Conservation (phyloP, 2,113 vertebrate genomes). For the Rhinoderma darwinii region DNA sequence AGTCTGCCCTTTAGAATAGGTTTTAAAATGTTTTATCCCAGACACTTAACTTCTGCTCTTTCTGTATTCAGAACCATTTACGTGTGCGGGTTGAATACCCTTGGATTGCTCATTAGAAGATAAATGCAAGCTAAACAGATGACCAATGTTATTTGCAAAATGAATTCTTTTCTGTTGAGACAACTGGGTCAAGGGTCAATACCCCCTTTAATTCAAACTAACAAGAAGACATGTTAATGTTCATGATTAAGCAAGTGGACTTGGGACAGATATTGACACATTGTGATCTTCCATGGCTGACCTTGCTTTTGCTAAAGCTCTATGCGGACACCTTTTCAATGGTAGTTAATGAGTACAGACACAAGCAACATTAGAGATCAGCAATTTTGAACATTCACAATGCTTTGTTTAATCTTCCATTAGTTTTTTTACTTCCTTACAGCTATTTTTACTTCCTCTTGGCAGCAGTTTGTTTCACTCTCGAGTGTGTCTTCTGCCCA, state of each 20-base stretch:
- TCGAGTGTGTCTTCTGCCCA: constrained; percentile 20
- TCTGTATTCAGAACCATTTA: neutral
- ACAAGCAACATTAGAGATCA: constrained; percentile 48
- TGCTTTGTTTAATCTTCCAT: constrained; percentile 51
- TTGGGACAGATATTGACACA: constrained; percentile 57
- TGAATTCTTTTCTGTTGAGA: constrained; percentile 52
- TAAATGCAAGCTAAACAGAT: constrained; percentile 50
- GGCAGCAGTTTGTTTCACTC: constrained; percentile 14
- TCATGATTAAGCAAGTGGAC: constrained; percentile 54
- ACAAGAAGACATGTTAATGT: constrained; percentile 60
- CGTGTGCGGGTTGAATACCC: neutral
- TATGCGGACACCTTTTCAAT: constrained; percentile 49
- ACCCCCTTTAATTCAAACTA: constrained; percentile 54
- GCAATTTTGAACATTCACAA: constrained; percentile 37
- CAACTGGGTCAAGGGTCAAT: constrained; percentile 44
- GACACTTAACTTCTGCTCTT: neutral
- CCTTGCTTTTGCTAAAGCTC: constrained; percentile 54
- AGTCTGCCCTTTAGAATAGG: neutral
- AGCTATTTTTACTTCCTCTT: constrained; percentile 24
- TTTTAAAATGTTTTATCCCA: neutral
- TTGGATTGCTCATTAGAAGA: constrained; percentile 28
- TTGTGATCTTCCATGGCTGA: constrained; percentile 45
- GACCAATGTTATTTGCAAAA: constrained; percentile 48
- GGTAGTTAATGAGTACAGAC: constrained; percentile 51
- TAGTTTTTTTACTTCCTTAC: constrained; percentile 23